A percentile compares a stretch with the other conserved stretches of the same genome.
These are phyloP conservation scores for Netta rufina DNA, from an alignment of 2,797 vertebrate genomes.

Conservation along the genomic window DNA sequence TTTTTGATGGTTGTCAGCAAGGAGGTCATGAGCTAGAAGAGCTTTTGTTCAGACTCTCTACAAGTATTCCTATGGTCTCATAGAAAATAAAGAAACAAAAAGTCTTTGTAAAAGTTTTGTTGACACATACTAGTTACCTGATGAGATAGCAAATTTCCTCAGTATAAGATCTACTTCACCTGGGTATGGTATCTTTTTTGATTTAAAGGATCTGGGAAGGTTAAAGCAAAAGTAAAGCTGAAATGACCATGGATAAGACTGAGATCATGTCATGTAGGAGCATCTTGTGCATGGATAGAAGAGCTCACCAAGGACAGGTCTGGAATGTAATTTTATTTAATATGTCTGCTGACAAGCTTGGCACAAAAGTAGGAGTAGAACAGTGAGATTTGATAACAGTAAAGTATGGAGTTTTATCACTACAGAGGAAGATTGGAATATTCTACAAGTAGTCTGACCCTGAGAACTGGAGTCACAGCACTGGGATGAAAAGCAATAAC, in stretches of 20 bases:
- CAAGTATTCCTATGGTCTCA: not conserved
- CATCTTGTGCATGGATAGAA: not conserved
- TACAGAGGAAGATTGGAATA: not conserved
- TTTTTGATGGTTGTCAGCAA: not conserved
- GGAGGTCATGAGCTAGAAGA: not conserved
- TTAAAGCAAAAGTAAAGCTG: not conserved
- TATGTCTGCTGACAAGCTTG: not conserved
- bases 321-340: conserved; percentile 3
- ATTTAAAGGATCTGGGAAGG: not conserved
- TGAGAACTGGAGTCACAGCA: conserved; percentile 1
- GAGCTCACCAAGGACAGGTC: not conserved
- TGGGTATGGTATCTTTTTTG: not conserved
- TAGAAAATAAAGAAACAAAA: not conserved
- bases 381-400: not conserved
- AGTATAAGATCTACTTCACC: not conserved
- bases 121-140: not conserved
- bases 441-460: not conserved
- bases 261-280: not conserved
- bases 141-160: not conserved
- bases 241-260: not conserved
- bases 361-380: not conserved
- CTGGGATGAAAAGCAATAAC: conserved; percentile 8
- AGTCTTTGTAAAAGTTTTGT: not conserved
- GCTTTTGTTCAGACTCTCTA: not conserved
- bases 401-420: not conserved